Base-by-base conservation (phyloP, 37 sponge, comb jelly and placozoan genomes). In the Hexactinellida sp. region DNA sequence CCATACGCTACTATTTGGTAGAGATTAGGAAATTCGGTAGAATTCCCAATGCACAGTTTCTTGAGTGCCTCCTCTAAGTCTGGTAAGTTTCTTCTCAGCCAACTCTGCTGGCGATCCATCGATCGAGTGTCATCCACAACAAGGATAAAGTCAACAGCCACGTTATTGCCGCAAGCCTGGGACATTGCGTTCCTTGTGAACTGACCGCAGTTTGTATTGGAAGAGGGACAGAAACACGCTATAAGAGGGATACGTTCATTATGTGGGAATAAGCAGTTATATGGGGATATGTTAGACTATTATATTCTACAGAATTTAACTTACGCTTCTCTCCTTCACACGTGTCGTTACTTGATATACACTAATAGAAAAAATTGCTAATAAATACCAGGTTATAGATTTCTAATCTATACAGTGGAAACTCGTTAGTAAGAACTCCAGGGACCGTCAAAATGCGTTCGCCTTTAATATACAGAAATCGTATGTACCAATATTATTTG, bases 81-180 rank as follows among this genome's bases (percentile, higher is more conserved):
- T 3, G 76, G 76, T 25, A 63, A n/a, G 34, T 63, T 21, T 10
- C 1, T 10, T n/a, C 76, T 63, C 28, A 63, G 34, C 76, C 76
- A 63, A 23, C 13, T 28, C 30, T 63, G 76, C 30, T 63, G 76
- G 3, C 76, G 76, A 63, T 63, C 76, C 76, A 63, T 63, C 13
- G 76, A 63, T 21, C 32, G 3, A n/a, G 76, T 63, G 76, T 63
- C 76, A n/a, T 63, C 76, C 5, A 63, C 76, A 1, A 63, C 76
- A 23, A 63, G 76, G 30, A 63, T 63, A n/a, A 63, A 63, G 76
- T 63, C 76, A 3, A 63, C 76, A 10, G 76, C 76, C 76, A 63
- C 76, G 30, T 63, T 63, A 10, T n/a, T 63, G 76, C 76, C 76
- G 76, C 76, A 63, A 63, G 76, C 13, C 76, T 63, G 28, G 5